Conservation (phyloP, 2,113 vertebrate genomes). For the Romanogobio albipinnatus region DNA sequence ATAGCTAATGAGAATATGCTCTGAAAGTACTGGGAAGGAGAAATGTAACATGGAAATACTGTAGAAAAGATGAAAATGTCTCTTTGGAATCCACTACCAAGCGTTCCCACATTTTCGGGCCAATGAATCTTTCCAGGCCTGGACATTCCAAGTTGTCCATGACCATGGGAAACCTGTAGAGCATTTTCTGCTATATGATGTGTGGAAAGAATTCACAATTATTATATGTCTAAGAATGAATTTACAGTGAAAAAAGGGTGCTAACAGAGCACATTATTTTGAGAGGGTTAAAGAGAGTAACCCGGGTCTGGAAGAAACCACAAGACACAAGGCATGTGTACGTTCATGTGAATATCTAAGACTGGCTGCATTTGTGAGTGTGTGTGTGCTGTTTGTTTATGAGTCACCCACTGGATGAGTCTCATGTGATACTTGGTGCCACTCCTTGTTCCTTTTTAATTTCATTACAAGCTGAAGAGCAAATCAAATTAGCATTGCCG, state of each 20-base stretch:
- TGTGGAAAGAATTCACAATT: not conserved
- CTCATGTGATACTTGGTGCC: conserved; percentile 56
- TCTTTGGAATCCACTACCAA: not conserved
- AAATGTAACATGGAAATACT: not conserved
- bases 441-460: conserved; percentile 8
- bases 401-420: conserved; percentile 47
- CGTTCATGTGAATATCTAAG: conserved; percentile 36
- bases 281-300: not conserved
- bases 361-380: not conserved
- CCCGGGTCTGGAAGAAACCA: conserved; percentile 37
- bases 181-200: not conserved
- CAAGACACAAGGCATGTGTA: not conserved
- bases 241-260: not conserved
- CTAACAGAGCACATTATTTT: not conserved
- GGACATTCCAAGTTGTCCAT: not conserved
- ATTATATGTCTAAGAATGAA: not conserved
- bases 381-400: conserved; percentile 18
- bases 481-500: conserved; percentile 3
- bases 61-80: too few relatives aligned
- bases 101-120: not conserved
- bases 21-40: not conserved
- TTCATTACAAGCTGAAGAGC: not conserved
- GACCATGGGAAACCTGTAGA: not conserved
- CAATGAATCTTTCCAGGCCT: too few relatives aligned
- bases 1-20: not conserved